A percentile compares a stretch with the other conserved stretches of the same genome.
Evolutionary conservation across 2,113 vertebrate genomes (phyloP).

Genomic region (Atlantisia rogersi): DNA sequence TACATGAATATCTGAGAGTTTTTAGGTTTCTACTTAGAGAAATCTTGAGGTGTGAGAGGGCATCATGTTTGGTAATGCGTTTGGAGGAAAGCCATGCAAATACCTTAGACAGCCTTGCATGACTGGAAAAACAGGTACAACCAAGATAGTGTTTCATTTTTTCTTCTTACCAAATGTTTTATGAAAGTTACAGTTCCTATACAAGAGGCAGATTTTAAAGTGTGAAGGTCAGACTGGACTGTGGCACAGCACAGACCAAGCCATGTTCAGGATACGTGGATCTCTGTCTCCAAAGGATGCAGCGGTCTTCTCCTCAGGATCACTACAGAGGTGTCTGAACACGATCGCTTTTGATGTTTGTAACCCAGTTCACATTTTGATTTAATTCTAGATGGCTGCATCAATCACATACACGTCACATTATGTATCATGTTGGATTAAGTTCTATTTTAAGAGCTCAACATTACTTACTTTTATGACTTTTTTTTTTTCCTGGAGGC

Average conservation of each 20-base stretch:
- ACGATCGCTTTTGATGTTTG: neutral
- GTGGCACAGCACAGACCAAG: neutral
- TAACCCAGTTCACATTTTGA: neutral
- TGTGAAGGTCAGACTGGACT: neutral
- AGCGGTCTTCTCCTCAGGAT: neutral
- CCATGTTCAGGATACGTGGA: neutral
- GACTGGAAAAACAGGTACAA: neutral
- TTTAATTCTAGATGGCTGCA: neutral
- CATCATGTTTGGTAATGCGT: neutral
- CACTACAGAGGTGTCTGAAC: neutral
- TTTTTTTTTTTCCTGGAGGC: constrained; percentile 69
- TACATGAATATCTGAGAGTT: neutral
- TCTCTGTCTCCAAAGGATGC: neutral
- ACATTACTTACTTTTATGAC: neutral
- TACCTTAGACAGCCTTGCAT: neutral
- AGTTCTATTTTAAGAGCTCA: neutral
- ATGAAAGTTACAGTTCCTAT: neutral
- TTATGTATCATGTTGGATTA: neutral
- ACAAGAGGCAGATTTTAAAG: neutral
- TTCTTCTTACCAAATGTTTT: neutral
- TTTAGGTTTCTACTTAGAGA: neutral
- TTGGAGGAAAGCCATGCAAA: neutral
- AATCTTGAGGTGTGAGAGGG: neutral
- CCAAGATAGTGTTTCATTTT: neutral
- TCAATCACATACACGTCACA: accelerated